Evolutionary conservation across 2,113 vertebrate genomes (phyloP).

Genomic region (Nesoenas mayeri): DNA sequence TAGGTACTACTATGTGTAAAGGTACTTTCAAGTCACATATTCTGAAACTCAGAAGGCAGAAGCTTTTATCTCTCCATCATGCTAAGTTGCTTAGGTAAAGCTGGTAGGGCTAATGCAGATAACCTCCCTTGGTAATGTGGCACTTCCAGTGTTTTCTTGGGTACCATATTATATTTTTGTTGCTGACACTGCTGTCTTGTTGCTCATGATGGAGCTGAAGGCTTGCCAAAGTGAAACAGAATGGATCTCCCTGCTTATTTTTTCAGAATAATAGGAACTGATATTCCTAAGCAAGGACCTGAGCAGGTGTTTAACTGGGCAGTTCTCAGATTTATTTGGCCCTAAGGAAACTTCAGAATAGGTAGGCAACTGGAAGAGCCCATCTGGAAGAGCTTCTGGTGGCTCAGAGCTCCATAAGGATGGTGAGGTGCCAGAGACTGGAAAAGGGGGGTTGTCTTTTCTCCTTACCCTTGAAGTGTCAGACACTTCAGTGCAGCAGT

Average conservation of each 20-base stretch:
- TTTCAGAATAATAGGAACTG: not conserved
- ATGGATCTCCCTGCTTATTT: not conserved
- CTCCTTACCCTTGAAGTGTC: not conserved
- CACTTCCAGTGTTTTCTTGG: not conserved
- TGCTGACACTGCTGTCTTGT: not conserved
- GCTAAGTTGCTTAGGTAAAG: not conserved
- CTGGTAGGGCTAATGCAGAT: not conserved
- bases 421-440: not conserved
- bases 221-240: not conserved
- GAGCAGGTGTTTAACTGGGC: not conserved
- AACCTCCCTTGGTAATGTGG: not conserved
- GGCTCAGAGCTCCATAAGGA: not conserved
- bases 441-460: not conserved
- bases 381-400: not conserved
- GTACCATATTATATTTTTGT: not conserved
- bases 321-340: not conserved
- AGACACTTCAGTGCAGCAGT: not conserved
- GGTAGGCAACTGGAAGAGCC: not conserved
- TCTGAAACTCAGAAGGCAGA: not conserved
- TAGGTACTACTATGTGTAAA: not conserved
- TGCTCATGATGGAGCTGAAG: not conserved
- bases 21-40: not conserved
- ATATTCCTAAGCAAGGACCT: not conserved
- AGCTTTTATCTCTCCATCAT: not conserved
- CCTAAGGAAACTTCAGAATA: not conserved